phyloP scores from a whole-genome alignment of 2,888 invertebrate species.

The Pterostichus madidus region DNA sequence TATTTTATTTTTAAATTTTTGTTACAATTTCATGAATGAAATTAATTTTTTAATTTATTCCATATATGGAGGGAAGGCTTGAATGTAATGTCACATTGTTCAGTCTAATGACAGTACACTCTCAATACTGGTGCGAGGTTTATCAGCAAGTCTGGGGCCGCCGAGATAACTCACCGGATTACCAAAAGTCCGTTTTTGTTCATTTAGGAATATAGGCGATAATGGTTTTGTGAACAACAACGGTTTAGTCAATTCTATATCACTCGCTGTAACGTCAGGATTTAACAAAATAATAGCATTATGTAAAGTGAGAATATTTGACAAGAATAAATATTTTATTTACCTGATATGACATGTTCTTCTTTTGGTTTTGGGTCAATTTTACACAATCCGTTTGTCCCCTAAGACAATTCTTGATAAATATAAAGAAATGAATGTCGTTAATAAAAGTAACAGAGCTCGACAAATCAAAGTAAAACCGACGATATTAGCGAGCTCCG shows the following conservation, averaged over 20 bases:
- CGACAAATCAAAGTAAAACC: too few relatives aligned
- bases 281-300: slow-evolving; percentile 55
- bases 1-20: too few relatives aligned
- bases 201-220: slow-evolving; percentile 79
- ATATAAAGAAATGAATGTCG: slow-evolving; percentile 1
- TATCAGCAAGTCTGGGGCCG: slow-evolving; percentile 80
- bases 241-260: slow-evolving; percentile 65
- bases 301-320: slow-evolving; percentile 53
- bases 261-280: slow-evolving; percentile 64
- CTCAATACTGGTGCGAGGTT: slow-evolving; percentile 82
- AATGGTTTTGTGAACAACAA: slow-evolving; percentile 70
- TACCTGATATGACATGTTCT: slow-evolving; percentile 61
- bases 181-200: slow-evolving; percentile 80
- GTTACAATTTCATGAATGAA: not conserved
- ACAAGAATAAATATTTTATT: slow-evolving; percentile 67
- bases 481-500: too few relatives aligned
- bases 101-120: slow-evolving; percentile 85
- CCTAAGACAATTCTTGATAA: slow-evolving; percentile 49
- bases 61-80: not conserved
- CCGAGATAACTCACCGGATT: slow-evolving; percentile 87
- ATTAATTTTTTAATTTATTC: not conserved
- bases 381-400: slow-evolving; percentile 55
- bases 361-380: slow-evolving; percentile 61
- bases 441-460: too few relatives aligned
- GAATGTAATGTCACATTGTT: slow-evolving; percentile 58